These are phyloP conservation scores for Pseudotriccus pelzelni DNA, from an alignment of 2,797 vertebrate species.

Conservation along the genomic window DNA sequence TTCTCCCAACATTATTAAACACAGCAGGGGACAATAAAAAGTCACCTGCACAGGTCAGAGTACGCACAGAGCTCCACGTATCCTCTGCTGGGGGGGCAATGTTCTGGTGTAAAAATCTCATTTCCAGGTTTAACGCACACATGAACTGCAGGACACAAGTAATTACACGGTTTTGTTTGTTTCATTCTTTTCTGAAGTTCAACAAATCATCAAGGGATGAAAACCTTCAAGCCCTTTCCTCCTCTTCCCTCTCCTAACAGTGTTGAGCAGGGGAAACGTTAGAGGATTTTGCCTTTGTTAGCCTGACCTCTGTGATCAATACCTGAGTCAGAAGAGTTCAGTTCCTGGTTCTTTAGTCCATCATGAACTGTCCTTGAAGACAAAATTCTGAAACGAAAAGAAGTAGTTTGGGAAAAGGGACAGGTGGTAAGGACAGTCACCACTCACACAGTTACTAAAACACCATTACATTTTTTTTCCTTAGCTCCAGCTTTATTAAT, in stretches of 20 bases:
- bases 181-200: not conserved
- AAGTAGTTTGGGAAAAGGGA: not conserved
- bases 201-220: not conserved
- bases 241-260: not conserved
- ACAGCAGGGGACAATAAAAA: not conserved
- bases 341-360: slow-evolving; percentile 76
- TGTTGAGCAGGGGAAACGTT: not conserved
- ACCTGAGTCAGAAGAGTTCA: slow-evolving; percentile 77
- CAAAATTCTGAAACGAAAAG: slow-evolving; percentile 67
- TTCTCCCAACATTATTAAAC: not conserved
- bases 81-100: not conserved
- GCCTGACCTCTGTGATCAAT: not conserved
- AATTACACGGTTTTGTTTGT: not conserved
- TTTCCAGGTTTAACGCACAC: not conserved
- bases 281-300: not conserved
- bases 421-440: not conserved
- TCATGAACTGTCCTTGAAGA: slow-evolving; percentile 76
- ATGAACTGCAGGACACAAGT: not conserved
- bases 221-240: not conserved
- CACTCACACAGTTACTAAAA: not conserved
- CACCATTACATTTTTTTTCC: rapidly evolving
- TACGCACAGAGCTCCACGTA: not conserved
- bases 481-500: not conserved
- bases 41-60: not conserved
- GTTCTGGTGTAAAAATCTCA: not conserved